Evolutionary conservation across 2,797 vertebrate species (phyloP), one percentile per base, ranked within the genome.

Genomic region (Poecile montanus): DNA sequence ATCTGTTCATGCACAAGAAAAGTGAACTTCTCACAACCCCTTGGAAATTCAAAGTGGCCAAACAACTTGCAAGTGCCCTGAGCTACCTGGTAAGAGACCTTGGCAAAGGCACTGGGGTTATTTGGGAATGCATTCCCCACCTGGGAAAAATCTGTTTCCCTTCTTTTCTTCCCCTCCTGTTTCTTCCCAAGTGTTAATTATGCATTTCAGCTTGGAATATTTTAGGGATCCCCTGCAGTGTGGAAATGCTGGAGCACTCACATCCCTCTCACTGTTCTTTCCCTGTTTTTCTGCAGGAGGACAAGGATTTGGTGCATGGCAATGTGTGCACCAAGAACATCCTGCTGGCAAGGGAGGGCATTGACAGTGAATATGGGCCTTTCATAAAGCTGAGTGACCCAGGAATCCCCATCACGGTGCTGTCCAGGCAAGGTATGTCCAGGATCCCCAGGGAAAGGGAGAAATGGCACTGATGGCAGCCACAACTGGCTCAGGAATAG

Each of bases 381-480:
- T 99, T 99, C 96, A 99, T 99, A 94, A 99, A 99, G 96, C 98
- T 99, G 70, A 99, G 99, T 3, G 99, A 99, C 97, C 98, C 99
- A 4, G 99, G 99, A 60, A 99, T 99, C 89, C 99, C 99, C 30
- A 98, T 99, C 81, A 99, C 98, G 0, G 99, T 99, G 30, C 98
- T 99, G 30, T 98, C 98, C 90, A 98, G 99, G 94, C 99, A 99
- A 98, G 99, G 99, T 99, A 92, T 0, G 79, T 10, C 29, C 45
- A 10, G 26, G 40, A 25, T 62, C 34, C 58, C 36, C 29, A 26
- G 62, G 72, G 27, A 47, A 38, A 12, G 56, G 66, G 17, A 50
- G 8, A 22, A 73, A 29, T 11, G 25, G 0, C 6, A 15, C 6
- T 88, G 16, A 2, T 0, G 20, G 5, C 63, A 80, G n/a, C 15